Base-by-base conservation (phyloP, 1,140 invertebrate species). In the Magallana ariakensis region DNA sequence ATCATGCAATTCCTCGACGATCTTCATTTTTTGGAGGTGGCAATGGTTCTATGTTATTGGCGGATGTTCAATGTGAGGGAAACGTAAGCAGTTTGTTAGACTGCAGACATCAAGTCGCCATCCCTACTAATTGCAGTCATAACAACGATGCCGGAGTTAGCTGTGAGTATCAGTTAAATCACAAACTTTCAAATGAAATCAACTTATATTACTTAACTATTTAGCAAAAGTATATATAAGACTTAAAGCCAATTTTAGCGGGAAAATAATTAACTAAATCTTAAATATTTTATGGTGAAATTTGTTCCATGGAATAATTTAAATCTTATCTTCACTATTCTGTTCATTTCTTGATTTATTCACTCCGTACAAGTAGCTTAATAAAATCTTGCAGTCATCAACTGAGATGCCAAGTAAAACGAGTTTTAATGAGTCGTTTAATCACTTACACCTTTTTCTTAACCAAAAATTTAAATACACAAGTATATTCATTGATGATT, bases 31-130 rank as follows among this genome's bases (percentile, higher is more conserved):
- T 96, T 88, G 95, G 94, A 13, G 93, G 95, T 66, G 94, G 95
- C 26, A 94, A 92, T 53, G 90, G 90, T 10, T 87, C 87, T 11
- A 95, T 96, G 58, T 95, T 96, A 91, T 96, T 97, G 91, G 97
- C 97, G 92, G 96, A 97, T 87, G 93, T 97, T 0, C 94, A 95
- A 19, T 97, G 97, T 91, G 91, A 92, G 0, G 97, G 97, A 7
- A 96, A 96, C 88, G 97, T 97, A 93, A 96, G 95, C 0, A 95
- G 95, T 0, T 89, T 97, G 0, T 94, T 95, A 55, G 95, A 97
- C 84, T 97, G 97, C 92, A n/a, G 19, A 26, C 56, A 70, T 60
- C 22, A 54, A 16, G 19, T 53, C 33, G 81, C 58, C 57, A 26
- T 16, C 19, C 33, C 9, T 0, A 56, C 55, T 56, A 19, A 83